These are phyloP conservation scores for Strix uralensis DNA, from an alignment of 2,113 vertebrate species.

Conservation along the genomic window DNA sequence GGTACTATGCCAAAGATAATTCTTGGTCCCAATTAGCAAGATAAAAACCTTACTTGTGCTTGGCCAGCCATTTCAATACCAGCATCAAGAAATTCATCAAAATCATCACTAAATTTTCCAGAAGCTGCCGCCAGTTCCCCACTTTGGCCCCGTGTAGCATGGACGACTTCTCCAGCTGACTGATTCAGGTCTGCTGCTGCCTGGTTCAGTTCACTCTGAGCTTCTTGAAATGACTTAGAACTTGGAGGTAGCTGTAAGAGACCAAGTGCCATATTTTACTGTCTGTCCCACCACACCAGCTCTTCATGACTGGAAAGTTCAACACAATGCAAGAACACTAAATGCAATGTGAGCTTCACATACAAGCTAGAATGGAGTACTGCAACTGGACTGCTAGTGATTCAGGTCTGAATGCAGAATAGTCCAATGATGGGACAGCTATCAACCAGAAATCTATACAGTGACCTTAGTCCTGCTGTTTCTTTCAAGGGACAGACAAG, in stretches of 20 bases:
- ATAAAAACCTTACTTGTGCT: constrained; percentile 82
- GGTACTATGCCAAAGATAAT: background rate
- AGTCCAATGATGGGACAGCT: background rate
- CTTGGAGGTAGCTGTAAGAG: constrained; percentile 86
- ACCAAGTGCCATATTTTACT: background rate
- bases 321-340: background rate
- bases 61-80: constrained; percentile 99
- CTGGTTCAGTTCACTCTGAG: constrained; percentile 96
- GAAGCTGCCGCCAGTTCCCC: constrained; percentile 93
- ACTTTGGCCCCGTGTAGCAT: constrained; percentile 92
- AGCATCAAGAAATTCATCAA: constrained; percentile 97
- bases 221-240: constrained; percentile 96
- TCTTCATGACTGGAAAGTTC: background rate
- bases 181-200: constrained; percentile 97
- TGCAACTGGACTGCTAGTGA: background rate
- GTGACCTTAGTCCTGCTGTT: background rate
- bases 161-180: constrained; percentile 96
- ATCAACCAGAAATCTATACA: background rate
- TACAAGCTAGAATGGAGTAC: background rate
- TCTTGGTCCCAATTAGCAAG: background rate
- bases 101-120: constrained; percentile 97
- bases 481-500: background rate
- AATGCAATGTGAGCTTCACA: background rate
- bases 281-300: background rate
- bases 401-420: background rate